phyloP scores from a whole-genome alignment of 2,113 vertebrate genomes.

The Melanocharis versteri region DNA sequence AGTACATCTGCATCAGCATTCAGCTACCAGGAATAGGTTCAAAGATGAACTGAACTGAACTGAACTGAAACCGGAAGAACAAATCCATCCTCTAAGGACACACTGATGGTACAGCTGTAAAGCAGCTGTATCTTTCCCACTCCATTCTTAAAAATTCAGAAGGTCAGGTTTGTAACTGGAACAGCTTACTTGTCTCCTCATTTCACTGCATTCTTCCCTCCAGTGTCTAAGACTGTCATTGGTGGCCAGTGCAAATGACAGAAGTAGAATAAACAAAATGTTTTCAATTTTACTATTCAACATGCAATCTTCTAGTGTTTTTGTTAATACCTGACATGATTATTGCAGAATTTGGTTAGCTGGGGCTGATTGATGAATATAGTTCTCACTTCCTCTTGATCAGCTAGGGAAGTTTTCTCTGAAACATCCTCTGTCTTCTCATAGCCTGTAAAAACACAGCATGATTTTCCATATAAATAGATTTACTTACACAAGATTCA shows the following conservation, averaged over 20 bases:
- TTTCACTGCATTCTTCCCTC: neutral
- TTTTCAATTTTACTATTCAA: neutral
- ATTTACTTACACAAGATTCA: neutral
- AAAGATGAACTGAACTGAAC: too few relatives aligned
- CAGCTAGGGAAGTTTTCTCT: slow-evolving; percentile 93
- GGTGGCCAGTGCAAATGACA: neutral
- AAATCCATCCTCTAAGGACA: neutral
- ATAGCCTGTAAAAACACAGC: slow-evolving; percentile 81
- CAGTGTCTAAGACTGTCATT: neutral
- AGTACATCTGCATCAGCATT: neutral
- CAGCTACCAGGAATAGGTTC: neutral
- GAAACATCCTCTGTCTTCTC: slow-evolving; percentile 93
- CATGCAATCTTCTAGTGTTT: neutral
- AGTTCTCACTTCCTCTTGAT: slow-evolving; percentile 90
- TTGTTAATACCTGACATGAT: slow-evolving; percentile 87
- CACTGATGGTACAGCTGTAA: neutral
- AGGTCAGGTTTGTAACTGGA: neutral
- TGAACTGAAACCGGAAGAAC: neutral
- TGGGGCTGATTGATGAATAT: slow-evolving; percentile 96
- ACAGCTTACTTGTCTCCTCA: neutral
- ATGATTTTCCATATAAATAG: neutral
- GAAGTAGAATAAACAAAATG: neutral
- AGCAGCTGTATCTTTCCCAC: neutral
- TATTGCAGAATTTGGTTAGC: slow-evolving; percentile 93
- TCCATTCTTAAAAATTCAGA: neutral